Base-by-base conservation (phyloP, 2,888 invertebrate genomes). In the Lomographa bimaculata region DNA sequence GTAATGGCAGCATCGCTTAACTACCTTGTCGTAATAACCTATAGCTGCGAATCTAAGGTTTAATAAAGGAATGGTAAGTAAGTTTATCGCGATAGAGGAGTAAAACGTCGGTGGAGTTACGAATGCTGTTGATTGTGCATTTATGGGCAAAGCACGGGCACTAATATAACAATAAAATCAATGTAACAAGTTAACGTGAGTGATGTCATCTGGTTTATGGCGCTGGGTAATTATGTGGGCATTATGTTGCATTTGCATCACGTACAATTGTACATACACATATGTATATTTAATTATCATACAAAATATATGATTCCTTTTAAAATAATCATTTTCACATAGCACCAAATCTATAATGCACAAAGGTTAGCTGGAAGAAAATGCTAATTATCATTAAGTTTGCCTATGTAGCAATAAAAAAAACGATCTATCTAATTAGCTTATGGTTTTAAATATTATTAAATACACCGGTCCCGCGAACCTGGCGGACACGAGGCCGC, bases 161-260 rank as follows among this genome's bases (percentile, higher is more conserved):
- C 59, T 73, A 70, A 73, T 70, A 60, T 39, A 24, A 52, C 49
- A 59, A 69, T 72, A 70, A 71, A 71, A 64, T 65, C 57, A 60
- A 54, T 59, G 50, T 55, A 56, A 59, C 57, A 49, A 53, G 48
- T 49, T 53, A 39, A 36, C 29, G 46, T 40, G 37, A 45, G 52
- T 63, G 60, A 61, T 56, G 56, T 59, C 57, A 64, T 57, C 37
- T 30, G 32, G 29, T 47, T 46, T 50, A 45, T 42, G 38, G 34
- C 34, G 18, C 40, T 45, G 5, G 19, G 11, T 12, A 29, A 30
- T 38, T 17, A 28, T 35, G 25, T 34, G 17, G 12, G 20, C 21
- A 35, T 3, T 21, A 16, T 35, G 27, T 21, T 27, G 35, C 21
- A 18, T 18, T 25, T 7, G 5, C 14, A 5, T n/a, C n/a, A n/a